These are phyloP conservation scores for Busseola fusca DNA, from an alignment of 2,888 invertebrate genomes.

Conservation along the genomic window DNA sequence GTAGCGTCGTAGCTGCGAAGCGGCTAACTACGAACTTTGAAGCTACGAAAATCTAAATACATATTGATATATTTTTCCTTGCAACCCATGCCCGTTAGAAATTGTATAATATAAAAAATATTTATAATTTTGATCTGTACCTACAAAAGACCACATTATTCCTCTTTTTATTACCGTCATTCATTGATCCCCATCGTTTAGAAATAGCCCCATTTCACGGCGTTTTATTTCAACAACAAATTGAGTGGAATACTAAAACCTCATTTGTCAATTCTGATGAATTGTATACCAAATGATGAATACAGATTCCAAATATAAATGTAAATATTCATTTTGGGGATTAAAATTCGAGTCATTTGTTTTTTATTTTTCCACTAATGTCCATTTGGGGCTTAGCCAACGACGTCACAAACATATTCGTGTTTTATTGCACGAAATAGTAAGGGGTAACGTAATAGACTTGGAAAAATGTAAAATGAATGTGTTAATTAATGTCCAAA, in stretches of 20 bases:
- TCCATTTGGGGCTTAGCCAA: neutral
- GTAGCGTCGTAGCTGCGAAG: constrained; percentile 25
- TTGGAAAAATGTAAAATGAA: neutral
- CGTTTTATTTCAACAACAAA: constrained; percentile 39
- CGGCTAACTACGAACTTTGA: constrained; percentile 3
- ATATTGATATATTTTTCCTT: neutral
- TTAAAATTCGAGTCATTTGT: constrained; percentile 19
- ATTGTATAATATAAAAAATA: neutral
- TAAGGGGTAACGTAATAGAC: neutral
- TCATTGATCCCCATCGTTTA: constrained; percentile 10
- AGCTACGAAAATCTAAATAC: neutral
- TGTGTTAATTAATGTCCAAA: neutral
- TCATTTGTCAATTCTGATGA: constrained; percentile 46
- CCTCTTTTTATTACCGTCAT: constrained; percentile 1
- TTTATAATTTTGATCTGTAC: neutral
- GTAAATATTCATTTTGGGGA: constrained; percentile 30
- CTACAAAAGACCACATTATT: constrained; percentile 1
- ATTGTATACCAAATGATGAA: constrained; percentile 35
- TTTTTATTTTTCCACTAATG: neutral
- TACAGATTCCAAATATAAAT: constrained; percentile 41
- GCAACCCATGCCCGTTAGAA: neutral
- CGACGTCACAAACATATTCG: neutral
- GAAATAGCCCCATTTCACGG: constrained; percentile 34
- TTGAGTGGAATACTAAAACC: constrained; percentile 52
- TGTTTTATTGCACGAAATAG: constrained; percentile 7